Base-by-base conservation (phyloP, 2,888 invertebrate species). In the Pegoplata infirma region DNA sequence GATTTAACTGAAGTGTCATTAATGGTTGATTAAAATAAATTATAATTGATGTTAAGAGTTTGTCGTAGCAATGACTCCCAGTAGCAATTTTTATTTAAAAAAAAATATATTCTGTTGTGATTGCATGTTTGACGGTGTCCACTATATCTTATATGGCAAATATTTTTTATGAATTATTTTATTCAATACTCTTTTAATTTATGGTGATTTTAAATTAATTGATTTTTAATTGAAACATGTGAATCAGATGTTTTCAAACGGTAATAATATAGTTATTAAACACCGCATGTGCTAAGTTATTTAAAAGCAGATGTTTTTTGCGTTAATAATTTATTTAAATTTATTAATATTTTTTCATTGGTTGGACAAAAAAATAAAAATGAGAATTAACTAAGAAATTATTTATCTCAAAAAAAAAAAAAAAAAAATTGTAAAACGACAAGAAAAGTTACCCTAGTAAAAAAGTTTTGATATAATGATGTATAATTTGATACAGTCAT, bases 191-290 rank as follows among this genome's bases (percentile, higher is more conserved):
- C n/a, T 51, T 51, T 63, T 46, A 49, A 61, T 73, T 58, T 49
- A 53, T 73, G 58, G 25, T 36, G 53, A 53, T 68, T 53, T 51
- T 25, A 1, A 36, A 74, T 74, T 53, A 78, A 78, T 78, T 74
- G 73, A 59, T 14, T 69, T 74, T 73, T 66, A 78, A 78, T 73
- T 74, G 47, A 51, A 55, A 67, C 3, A 64, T 10, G n/a, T n/a
- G n/a, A n/a, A n/a, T n/a, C n/a, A n/a, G n/a, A n/a, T n/a, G n/a
- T n/a, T n/a, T n/a, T n/a, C n/a, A n/a, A n/a, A n/a, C n/a, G n/a
- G n/a, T n/a, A n/a, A n/a, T n/a, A n/a, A n/a, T n/a, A n/a, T n/a
- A n/a, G n/a, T n/a, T n/a, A n/a, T n/a, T n/a, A n/a, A n/a, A n/a
- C n/a, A n/a, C n/a, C n/a, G n/a, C n/a, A n/a, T n/a, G n/a, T n/a